Evolutionary conservation across 2,797 vertebrate species (phyloP).

Genomic region (Pseudochirops cupreus): DNA sequence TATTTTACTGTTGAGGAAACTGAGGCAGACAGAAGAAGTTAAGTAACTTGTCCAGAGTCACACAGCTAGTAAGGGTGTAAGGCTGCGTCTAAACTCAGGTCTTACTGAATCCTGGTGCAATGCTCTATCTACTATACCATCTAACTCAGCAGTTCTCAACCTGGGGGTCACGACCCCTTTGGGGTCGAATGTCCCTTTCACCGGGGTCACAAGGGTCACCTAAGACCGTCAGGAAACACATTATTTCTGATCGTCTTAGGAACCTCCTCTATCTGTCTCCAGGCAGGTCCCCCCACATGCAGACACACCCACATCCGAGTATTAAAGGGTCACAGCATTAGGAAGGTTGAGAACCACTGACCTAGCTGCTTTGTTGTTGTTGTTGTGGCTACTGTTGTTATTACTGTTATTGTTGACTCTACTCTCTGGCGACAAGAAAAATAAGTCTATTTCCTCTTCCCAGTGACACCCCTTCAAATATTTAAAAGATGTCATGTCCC

Average conservation of each 20-base stretch:
- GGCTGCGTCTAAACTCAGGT: neutral
- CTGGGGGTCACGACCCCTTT: too few species aligned
- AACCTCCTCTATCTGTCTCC: too few species aligned
- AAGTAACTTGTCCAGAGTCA: neutral
- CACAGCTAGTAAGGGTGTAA: neutral
- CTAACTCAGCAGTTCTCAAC: too few species aligned
- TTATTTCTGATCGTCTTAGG: too few species aligned
- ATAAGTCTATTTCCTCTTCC: neutral
- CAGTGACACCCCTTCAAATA: neutral
- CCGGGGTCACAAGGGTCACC: too few species aligned
- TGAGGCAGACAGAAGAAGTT: neutral
- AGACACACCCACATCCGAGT: too few species aligned
- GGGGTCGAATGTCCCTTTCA: too few species aligned
- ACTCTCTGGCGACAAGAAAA: neutral
- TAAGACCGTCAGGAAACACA: too few species aligned
- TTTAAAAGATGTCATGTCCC: neutral
- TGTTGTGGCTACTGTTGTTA: neutral
- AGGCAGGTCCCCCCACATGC: too few species aligned
- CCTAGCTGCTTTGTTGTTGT: neutral
- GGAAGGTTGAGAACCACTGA: too few species aligned
- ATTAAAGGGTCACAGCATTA: too few species aligned
- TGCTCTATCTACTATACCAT: neutral
- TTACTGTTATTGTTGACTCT: neutral
- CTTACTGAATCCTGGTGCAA: neutral
- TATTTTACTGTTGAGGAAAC: neutral